Percentiles rank a stretch among this genome's conserved stretches.
Conservation (phyloP, 2,888 invertebrate genomes). For the Oeneis ivallda region DNA sequence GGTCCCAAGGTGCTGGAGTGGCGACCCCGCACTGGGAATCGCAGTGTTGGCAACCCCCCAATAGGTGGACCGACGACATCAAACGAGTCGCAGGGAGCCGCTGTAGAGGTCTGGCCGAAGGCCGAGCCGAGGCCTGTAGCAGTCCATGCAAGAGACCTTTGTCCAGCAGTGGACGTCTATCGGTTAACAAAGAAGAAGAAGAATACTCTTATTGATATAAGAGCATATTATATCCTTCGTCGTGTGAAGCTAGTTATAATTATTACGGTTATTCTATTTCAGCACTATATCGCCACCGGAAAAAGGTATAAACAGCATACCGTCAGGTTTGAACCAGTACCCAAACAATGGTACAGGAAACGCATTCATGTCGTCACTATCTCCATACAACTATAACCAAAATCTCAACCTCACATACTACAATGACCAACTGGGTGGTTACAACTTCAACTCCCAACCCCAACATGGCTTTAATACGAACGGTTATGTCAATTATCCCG, state of each 20-base stretch:
- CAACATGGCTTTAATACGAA: slow-evolving; percentile 64
- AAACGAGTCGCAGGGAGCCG: no score
- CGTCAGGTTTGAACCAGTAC: slow-evolving; percentile 52
- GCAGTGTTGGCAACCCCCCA: no score
- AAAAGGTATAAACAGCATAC: slow-evolving; percentile 59
- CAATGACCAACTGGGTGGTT: slow-evolving; percentile 62
- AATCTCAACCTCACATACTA: slow-evolving; percentile 50
- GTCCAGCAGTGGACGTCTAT: no score
- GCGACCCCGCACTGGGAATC: no score
- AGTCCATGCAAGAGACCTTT: no score
- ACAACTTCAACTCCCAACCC: slow-evolving; percentile 59
- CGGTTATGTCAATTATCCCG: slow-evolving; percentile 63
- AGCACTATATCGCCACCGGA: slow-evolving; percentile 70
- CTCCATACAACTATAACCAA: slow-evolving; percentile 59
- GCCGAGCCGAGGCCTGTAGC: no score
- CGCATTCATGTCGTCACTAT: slow-evolving; percentile 56
- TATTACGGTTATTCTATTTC: slow-evolving; percentile 41
- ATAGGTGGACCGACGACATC: no score
- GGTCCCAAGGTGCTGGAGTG: no score
- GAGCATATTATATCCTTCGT: no score
- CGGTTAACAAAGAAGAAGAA: no score
- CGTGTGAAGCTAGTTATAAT: neutral
- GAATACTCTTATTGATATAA: neutral
- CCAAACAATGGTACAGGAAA: slow-evolving; percentile 59
- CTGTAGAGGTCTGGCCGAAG: no score